Percentiles rank a stretch among this genome's conserved stretches.
Evolutionary conservation across 1,140 invertebrate genomes (phyloP).

Genomic region (Doryteuthis pealeii): DNA sequence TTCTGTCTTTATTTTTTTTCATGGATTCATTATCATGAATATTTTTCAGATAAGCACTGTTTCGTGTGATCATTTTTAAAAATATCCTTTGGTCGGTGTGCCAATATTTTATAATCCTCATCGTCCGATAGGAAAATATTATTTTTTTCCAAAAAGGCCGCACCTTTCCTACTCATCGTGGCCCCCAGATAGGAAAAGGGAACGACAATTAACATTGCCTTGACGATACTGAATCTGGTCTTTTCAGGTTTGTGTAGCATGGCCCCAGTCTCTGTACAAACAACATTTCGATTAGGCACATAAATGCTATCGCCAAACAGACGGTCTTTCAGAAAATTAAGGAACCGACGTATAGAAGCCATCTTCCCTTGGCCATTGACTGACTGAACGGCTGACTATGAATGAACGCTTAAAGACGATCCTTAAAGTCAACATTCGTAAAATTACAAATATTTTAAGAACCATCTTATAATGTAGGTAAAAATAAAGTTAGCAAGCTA

Average conservation of each 20-base stretch:
- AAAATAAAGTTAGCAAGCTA: too few species aligned
- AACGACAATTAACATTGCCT: constrained; percentile 63
- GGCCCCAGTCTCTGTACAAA: constrained; percentile 68
- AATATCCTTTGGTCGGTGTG: too few species aligned
- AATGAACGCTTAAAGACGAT: too few species aligned
- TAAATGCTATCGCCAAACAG: not conserved
- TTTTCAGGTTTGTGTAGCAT: constrained; percentile 76
- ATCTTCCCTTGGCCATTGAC: not conserved
- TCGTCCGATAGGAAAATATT: constrained; percentile 95
- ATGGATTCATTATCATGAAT: too few species aligned
- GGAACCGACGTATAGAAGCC: not conserved
- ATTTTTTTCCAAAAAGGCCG: constrained; percentile 95
- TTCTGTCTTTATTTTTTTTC: too few species aligned
- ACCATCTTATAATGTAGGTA: too few species aligned
- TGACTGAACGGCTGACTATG: too few species aligned
- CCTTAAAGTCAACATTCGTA: too few species aligned
- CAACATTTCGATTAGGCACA: constrained; percentile 24
- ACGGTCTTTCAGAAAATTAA: not conserved
- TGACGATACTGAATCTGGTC: constrained; percentile 73
- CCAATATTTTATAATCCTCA: constrained; percentile 94
- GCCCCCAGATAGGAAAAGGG: constrained; percentile 78
- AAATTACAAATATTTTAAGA: too few species aligned
- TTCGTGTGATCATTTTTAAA: too few species aligned
- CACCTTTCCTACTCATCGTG: constrained; percentile 87
- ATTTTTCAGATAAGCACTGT: too few species aligned